Base-by-base conservation (phyloP, 2,113 vertebrate genomes). In the Orcinus orca region DNA sequence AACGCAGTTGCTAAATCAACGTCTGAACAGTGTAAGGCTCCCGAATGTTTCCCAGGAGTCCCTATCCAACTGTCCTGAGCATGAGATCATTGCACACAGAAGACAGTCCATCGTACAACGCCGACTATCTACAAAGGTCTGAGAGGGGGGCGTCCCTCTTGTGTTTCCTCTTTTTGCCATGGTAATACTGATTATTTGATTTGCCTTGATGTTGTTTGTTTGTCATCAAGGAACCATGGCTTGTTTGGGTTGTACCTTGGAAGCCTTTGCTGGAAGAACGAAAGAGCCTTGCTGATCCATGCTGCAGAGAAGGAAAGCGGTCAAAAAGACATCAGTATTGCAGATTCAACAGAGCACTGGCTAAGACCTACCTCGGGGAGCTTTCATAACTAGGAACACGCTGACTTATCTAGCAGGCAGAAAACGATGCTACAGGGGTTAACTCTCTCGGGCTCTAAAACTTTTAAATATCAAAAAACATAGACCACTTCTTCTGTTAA, bases 91-190 rank as follows among this genome's bases (percentile, higher is more conserved):
- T 98, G 98, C 98, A 98, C 98, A 98, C 97, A 98, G 98, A 98
- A 98, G 98, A 98, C 97, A 98, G 98, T 98, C 98, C 96, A 33
- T 73, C 65, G 92, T 93, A 76, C 98, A 95, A 97, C 94, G 98
- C 98, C 95, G 97, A 98, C 99, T 99, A 99, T 99, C 99, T 99
- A 98, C 99, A 99, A 67, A 99, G 99, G 98, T 99, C 99, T 81
- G 99, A 99, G 80, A 99, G 99, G 97, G 98, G 98, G 0, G 98
- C 98, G 95, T 99, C 99, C 94, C 99, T 98, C 98, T 99, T 99
- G 98, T 99, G 99, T 99, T 99, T 99, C 99, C 99, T 99, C 98
- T 99, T 99, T 98, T 99, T 99, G 98, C 99, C 98, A n/a, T 99
- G 99, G 98, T 97, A 99, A 97, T 98, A 99, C 97, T 99, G 99